phyloP scores from a whole-genome alignment of 2,113 vertebrate species.

The Okapia johnstoni region DNA sequence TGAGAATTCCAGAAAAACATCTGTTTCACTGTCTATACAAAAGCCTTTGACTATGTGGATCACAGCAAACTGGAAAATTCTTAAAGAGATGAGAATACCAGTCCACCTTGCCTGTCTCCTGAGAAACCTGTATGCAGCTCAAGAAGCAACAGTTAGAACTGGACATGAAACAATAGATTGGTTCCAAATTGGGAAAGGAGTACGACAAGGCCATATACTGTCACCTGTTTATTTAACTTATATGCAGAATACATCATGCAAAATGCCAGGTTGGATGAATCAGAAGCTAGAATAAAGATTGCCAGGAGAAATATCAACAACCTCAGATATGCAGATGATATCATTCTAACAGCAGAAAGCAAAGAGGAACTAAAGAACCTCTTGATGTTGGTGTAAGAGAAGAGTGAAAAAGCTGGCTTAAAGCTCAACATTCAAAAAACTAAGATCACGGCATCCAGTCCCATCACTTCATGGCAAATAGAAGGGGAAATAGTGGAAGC shows the following conservation, averaged over 20 bases:
- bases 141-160: not conserved
- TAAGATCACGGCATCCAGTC: not conserved
- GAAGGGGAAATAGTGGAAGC: not conserved
- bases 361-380: not conserved
- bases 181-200: not conserved
- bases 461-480: not conserved
- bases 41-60: not conserved
- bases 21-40: not conserved
- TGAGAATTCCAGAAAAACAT: not conserved
- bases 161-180: not conserved
- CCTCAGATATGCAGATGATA: not conserved
- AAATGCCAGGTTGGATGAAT: not conserved
- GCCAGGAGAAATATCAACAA: not conserved
- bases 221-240: not conserved
- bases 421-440: not conserved
- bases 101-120: not conserved
- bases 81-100: not conserved
- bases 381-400: not conserved
- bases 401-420: not conserved
- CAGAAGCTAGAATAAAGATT: not conserved
- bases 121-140: not conserved
- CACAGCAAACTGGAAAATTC: not conserved
- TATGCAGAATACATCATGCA: not conserved
- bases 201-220: not conserved
- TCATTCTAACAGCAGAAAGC: not conserved